These are phyloP conservation scores for Eurytoma adleriae DNA, from an alignment of 2,888 invertebrate genomes.

Conservation along the genomic window DNA sequence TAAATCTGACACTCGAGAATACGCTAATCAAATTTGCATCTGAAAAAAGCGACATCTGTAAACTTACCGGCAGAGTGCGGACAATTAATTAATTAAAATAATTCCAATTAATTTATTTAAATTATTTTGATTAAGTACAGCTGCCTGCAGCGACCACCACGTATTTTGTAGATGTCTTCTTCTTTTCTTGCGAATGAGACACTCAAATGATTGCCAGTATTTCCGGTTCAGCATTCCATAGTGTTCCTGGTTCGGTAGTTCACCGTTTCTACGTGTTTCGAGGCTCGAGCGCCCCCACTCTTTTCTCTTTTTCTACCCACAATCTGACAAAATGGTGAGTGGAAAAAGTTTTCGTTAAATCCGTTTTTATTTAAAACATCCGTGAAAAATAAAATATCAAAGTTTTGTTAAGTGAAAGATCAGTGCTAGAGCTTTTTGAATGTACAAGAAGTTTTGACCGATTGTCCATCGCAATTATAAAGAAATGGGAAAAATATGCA, in stretches of 20 bases:
- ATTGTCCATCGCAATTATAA: slow-evolving; percentile 24
- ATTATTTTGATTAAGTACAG: neutral
- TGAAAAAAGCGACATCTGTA: too few relatives aligned
- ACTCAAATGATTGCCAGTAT: neutral
- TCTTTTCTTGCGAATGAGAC: too few relatives aligned
- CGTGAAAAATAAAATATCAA: slow-evolving; percentile 8
- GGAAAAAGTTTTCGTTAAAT: slow-evolving; percentile 43
- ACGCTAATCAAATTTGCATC: slow-evolving; percentile 2
- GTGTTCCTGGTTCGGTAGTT: slow-evolving; percentile 2
- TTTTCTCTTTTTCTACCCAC: slow-evolving; percentile 41
- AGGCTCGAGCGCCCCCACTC: neutral
- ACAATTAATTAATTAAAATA: too few relatives aligned
- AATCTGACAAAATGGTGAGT: slow-evolving; percentile 57
- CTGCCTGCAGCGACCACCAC: neutral
- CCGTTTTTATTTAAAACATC: slow-evolving; percentile 49
- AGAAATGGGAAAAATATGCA: slow-evolving; percentile 33
- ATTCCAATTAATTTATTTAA: too few relatives aligned
- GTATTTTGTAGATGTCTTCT: too few relatives aligned
- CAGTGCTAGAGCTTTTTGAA: slow-evolving; percentile 10
- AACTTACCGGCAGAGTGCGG: too few relatives aligned
- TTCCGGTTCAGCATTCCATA: slow-evolving; percentile 9
- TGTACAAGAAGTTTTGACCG: slow-evolving; percentile 16
- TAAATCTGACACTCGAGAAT: slow-evolving; percentile 20
- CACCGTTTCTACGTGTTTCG: neutral
- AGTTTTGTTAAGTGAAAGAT: neutral